Base-by-base conservation (phyloP, 2,888 invertebrate genomes). In the Callyntrura sp. region DNA sequence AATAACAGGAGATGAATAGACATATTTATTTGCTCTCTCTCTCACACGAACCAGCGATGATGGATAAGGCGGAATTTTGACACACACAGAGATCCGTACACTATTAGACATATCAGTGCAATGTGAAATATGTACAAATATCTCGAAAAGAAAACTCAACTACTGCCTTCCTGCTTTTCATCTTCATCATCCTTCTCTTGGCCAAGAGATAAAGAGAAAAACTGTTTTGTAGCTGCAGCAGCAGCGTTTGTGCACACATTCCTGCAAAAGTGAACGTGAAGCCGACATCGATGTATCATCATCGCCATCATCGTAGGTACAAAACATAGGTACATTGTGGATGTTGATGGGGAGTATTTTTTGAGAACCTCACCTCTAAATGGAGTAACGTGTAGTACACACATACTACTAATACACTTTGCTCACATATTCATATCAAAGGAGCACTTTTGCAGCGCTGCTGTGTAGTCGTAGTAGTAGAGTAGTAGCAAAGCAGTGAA, bases 181-280 rank as follows among this genome's bases (percentile, higher is more conserved):
- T 70, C 43, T 17, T 68, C 35, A 3, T 68, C 65, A 3, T 60
- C 60, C 6, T 68, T 12, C 12, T 35, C 28, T 68, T 68, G 28
- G 6, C 28, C 35, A 62, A 62, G 51, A 51, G 51, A 51, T n/a
- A 51, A n/a, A 12, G 25, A 62, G 23, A 17, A 62, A 62, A 62
- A 35, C 35, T 35, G 35, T 35, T 35, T 35, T 35, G n/a, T n/a
- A n/a, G n/a, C 57, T 8, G n/a, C 6, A 55, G n/a, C 14, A 60
- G n/a, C 6, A 60, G 57, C 57, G 6, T 4, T 55, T 14, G 12
- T 17, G 20, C 9, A 20, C 20, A 65, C 28, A 70, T 70, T 70
- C 43, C 70, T 70, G 70, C 70, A 70, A 70, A 70, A 70, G 70
- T 70, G 70, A 70, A 70, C 70, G 70, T 70, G 70, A 43, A 70